Percentiles rank a stretch among this genome's conserved stretches.
phyloP scores from a whole-genome alignment of 2,113 vertebrate genomes.

The Hyaena hyaena region DNA sequence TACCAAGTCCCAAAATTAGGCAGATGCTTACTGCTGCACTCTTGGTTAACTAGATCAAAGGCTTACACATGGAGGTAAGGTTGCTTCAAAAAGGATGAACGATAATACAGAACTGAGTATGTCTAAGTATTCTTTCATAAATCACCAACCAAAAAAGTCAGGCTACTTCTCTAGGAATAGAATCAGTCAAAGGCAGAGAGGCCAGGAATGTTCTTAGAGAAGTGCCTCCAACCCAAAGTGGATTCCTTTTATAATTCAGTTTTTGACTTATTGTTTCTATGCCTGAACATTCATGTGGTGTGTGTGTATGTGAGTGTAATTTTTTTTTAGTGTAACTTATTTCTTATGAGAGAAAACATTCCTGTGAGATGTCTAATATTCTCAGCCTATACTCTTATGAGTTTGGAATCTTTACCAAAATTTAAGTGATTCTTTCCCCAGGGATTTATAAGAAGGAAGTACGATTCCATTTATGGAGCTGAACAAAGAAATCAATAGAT shows the following conservation, averaged over 20 bases:
- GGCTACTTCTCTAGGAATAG: neutral
- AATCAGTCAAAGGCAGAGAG: neutral
- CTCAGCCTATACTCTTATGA: neutral
- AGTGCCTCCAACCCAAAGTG: neutral
- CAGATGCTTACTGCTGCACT: fast-evolving
- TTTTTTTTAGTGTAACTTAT: neutral
- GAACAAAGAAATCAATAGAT: conserved; percentile 26
- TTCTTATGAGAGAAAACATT: neutral
- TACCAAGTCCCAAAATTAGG: neutral
- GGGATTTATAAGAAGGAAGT: neutral
- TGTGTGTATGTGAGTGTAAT: neutral
- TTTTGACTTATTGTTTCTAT: neutral
- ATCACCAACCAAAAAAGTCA: neutral
- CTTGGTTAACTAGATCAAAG: neutral
- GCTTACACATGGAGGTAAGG: neutral
- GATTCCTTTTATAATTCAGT: neutral
- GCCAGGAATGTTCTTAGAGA: neutral
- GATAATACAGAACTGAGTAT: neutral
- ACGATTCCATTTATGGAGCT: neutral
- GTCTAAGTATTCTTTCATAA: neutral
- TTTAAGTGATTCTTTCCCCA: neutral
- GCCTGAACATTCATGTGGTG: neutral
- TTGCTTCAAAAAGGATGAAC: neutral
- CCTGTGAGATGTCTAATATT: neutral
- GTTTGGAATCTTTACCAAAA: neutral